A percentile compares a stretch with the other conserved stretches of the same genome.
These are phyloP conservation scores for Gnatocerus cornutus DNA, from an alignment of 2,888 invertebrate species.

Conservation along the genomic window DNA sequence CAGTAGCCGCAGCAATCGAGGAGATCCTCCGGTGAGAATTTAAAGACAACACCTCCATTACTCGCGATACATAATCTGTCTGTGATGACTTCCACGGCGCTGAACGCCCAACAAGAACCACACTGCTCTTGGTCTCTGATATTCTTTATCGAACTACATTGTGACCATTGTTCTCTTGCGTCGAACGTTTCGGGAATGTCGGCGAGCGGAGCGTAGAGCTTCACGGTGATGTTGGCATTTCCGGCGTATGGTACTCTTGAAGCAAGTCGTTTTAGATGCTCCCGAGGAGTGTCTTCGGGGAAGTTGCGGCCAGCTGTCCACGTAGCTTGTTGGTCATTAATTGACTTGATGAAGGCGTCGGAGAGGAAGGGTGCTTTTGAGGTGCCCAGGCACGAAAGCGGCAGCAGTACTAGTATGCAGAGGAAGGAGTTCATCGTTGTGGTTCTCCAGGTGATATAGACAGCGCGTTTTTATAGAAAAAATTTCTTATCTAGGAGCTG, in stretches of 20 bases:
- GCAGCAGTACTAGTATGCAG: too few relatives aligned
- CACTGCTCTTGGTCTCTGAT: conserved; percentile 88
- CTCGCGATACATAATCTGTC: conserved; percentile 87
- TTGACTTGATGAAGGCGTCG: neutral
- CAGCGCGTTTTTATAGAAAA: too few relatives aligned
- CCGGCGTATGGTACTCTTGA: neutral
- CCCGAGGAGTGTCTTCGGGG: neutral
- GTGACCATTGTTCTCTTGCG: conserved; percentile 33
- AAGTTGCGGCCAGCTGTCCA: neutral
- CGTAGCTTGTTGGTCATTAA: neutral
- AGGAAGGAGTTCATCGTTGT: too few relatives aligned
- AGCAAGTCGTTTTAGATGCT: neutral
- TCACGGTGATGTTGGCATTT: neutral
- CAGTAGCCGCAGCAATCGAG: neutral
- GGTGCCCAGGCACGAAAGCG: too few relatives aligned
- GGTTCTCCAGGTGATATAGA: too few relatives aligned
- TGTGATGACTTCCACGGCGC: conserved; percentile 89
- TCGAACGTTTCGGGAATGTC: conserved; percentile 4
- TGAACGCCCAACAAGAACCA: conserved; percentile 93
- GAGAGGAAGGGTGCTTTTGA: neutral
- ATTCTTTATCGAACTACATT: conserved; percentile 86
- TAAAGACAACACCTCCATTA: conserved; percentile 78
- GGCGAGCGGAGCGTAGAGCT: neutral
- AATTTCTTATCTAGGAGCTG: too few relatives aligned
- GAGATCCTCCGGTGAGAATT: conserved; percentile 75